These are phyloP conservation scores for Tachuris rubrigastra DNA, from an alignment of 2,113 vertebrate species.

Conservation along the genomic window DNA sequence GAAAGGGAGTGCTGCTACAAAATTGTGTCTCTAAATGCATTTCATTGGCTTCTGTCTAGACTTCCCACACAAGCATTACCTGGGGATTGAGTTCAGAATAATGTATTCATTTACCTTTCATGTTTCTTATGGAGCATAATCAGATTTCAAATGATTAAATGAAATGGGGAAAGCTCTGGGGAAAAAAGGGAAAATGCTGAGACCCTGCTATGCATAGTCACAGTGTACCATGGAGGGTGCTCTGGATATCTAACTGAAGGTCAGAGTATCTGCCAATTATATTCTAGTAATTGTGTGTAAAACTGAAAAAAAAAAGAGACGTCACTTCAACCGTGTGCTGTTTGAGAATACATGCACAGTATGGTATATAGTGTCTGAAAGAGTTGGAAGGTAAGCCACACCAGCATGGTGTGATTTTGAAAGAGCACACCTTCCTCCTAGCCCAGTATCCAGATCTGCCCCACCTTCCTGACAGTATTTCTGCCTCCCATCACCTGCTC, in stretches of 20 bases:
- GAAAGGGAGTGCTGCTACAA: background rate
- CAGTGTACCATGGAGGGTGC: fast-evolving
- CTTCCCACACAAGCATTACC: background rate
- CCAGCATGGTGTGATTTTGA: background rate
- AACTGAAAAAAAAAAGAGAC: background rate
- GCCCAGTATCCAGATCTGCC: background rate
- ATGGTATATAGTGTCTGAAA: background rate
- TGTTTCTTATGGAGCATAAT: background rate
- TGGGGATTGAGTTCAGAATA: background rate
- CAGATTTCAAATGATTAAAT: background rate
- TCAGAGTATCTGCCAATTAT: background rate
- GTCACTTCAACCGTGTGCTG: background rate
- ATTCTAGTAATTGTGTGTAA: background rate
- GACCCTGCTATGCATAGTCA: background rate
- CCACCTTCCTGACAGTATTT: background rate
- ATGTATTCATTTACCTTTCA: background rate
- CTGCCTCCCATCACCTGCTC: background rate
- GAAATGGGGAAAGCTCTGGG: background rate
- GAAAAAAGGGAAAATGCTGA: background rate
- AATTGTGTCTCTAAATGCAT: background rate
- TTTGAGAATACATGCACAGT: background rate
- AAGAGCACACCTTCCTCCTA: background rate
- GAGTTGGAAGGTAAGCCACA: background rate
- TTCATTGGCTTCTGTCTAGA: background rate
- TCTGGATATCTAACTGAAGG: background rate